These are phyloP conservation scores for Opisthograptis luteolata DNA, from an alignment of 2,888 invertebrate genomes.

Conservation along the genomic window DNA sequence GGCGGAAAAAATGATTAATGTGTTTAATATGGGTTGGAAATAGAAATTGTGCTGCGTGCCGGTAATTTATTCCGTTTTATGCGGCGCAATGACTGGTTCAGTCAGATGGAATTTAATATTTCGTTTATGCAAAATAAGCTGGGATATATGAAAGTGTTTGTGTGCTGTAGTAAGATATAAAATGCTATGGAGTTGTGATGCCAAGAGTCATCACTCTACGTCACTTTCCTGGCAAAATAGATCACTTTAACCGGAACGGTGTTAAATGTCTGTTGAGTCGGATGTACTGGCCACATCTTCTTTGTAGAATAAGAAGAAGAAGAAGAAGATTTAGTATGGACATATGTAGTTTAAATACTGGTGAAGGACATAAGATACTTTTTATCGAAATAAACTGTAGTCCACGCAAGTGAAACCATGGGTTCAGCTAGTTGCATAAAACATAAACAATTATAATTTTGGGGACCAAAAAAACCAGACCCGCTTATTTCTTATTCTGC, in stretches of 20 bases:
- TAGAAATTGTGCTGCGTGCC: constrained; percentile 46
- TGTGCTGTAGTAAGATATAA: background rate
- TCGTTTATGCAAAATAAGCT: constrained; percentile 52
- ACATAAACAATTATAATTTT: no score
- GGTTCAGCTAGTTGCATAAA: no score
- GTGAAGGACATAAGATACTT: no score
- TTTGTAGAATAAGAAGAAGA: no score
- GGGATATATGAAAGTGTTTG: constrained; percentile 23
- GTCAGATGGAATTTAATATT: constrained; percentile 66
- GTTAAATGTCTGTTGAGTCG: no score
- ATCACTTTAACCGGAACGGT: no score
- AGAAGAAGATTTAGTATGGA: background rate
- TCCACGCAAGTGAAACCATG: no score
- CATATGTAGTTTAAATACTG: no score
- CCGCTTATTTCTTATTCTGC: no score
- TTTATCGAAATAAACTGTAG: no score
- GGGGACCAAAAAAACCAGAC: no score
- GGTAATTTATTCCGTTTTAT: constrained; percentile 61
- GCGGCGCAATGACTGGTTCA: constrained; percentile 48
- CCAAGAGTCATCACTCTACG: background rate
- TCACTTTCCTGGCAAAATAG: background rate
- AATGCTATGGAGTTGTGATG: constrained; percentile 9
- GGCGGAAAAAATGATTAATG: constrained; percentile 35
- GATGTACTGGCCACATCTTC: no score
- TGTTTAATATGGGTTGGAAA: constrained; percentile 49